Conservation (phyloP, 2,888 invertebrate species). For the Cecidostiba fungosa region DNA sequence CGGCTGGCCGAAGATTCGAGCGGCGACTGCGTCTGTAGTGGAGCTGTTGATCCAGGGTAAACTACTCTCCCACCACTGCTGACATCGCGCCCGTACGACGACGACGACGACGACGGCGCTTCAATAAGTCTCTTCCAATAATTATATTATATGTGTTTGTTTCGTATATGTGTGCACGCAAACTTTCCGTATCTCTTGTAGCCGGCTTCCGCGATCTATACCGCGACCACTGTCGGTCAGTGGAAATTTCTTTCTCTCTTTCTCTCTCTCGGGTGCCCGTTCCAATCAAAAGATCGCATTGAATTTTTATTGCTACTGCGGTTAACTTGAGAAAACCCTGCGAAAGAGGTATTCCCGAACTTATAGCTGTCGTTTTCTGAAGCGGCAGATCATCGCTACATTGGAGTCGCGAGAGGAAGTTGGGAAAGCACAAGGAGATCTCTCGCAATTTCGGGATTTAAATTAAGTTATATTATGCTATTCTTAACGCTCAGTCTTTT, state of each 20-base stretch:
- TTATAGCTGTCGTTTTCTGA: background rate
- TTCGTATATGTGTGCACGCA: background rate
- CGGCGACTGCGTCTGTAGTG: conserved; percentile 67
- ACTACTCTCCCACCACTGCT: conserved; percentile 74
- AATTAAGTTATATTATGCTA: no score
- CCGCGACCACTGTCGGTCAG: background rate
- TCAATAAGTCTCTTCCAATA: conserved; percentile 10
- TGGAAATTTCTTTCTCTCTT: background rate
- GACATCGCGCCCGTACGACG: background rate
- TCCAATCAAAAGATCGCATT: background rate
- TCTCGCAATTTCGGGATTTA: no score
- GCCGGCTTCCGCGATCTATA: no score
- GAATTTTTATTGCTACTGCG: background rate
- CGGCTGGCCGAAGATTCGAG: conserved; percentile 63
- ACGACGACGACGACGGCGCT: no score
- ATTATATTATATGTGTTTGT: conserved; percentile 15
- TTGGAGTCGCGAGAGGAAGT: no score
- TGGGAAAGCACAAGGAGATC: no score
- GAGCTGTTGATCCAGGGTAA: conserved; percentile 73
- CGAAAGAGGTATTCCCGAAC: background rate
- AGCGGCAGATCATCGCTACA: background rate
- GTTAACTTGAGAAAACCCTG: background rate
- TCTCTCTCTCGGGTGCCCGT: background rate
- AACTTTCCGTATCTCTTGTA: background rate
- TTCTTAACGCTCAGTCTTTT: no score